Conservation (phyloP, 2,888 invertebrate genomes). For the Tricholauxania praeusta region DNA sequence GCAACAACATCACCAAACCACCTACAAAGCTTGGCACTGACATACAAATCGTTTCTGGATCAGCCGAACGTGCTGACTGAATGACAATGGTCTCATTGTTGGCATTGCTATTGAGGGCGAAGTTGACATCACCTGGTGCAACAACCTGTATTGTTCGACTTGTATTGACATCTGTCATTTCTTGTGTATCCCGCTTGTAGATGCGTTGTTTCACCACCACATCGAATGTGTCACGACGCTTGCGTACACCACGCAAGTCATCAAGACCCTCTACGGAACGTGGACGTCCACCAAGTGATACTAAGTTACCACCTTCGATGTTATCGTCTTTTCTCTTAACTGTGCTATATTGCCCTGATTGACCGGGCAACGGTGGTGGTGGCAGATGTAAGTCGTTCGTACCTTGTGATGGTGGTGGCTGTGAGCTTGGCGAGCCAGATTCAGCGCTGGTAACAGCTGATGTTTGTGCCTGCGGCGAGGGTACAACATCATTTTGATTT, state of each 20-base stretch:
- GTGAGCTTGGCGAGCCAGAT: slow-evolving; percentile 70
- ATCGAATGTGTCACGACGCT: slow-evolving; percentile 74
- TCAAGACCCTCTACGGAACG: slow-evolving; percentile 89
- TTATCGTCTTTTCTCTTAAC: slow-evolving; percentile 83
- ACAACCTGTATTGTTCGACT: slow-evolving; percentile 92
- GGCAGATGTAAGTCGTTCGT: slow-evolving; percentile 79
- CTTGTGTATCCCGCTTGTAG: slow-evolving; percentile 87
- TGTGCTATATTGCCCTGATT: slow-evolving; percentile 81
- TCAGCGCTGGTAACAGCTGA: slow-evolving; percentile 77
- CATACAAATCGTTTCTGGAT: slow-evolving; percentile 93
- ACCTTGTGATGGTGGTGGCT: slow-evolving; percentile 70
- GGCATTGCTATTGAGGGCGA: slow-evolving; percentile 79
- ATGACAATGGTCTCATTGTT: slow-evolving; percentile 90
- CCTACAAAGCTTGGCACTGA: slow-evolving; percentile 93
- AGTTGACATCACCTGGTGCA: slow-evolving; percentile 93
- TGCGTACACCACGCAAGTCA: slow-evolving; percentile 80
- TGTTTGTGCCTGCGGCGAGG: slow-evolving; percentile 85
- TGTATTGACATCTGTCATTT: slow-evolving; percentile 93
- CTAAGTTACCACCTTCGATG: slow-evolving; percentile 72
- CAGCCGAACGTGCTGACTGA: slow-evolving; percentile 81
- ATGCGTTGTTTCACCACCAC: slow-evolving; percentile 77
- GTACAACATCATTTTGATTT: slow-evolving; percentile 83
- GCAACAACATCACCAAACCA: slow-evolving; percentile 88
- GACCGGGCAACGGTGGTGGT: slow-evolving; percentile 87
- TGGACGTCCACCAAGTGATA: slow-evolving; percentile 86